These are phyloP conservation scores for Drosophila quadrilineata DNA, from an alignment of 1,140 invertebrate species.

Conservation along the genomic window DNA sequence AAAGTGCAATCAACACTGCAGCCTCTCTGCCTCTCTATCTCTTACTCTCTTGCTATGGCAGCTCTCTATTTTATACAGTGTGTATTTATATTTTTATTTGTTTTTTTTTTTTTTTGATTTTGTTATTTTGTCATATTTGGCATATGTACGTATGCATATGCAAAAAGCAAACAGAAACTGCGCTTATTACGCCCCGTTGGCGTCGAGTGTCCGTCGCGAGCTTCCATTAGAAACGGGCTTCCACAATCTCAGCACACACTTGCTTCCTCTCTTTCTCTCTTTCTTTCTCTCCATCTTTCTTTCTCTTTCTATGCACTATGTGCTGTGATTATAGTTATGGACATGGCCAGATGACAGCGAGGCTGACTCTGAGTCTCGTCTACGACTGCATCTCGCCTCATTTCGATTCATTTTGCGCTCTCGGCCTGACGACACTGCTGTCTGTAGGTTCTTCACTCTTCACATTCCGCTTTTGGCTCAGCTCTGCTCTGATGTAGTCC, in stretches of 20 bases:
- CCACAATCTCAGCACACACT: constrained; percentile 49
- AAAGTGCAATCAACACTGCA: constrained; percentile 52
- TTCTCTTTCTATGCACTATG: constrained; percentile 12
- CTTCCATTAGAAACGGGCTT: constrained; percentile 60
- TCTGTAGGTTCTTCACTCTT: not conserved
- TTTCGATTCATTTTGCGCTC: constrained; percentile 61
- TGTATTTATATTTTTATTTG: constrained; percentile 4
- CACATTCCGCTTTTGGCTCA: not conserved
- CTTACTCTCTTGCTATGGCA: not conserved
- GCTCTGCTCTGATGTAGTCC: constrained; percentile 16
- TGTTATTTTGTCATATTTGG: constrained; percentile 33
- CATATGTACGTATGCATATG: constrained; percentile 26
- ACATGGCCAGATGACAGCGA: constrained; percentile 20
- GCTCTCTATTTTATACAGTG: not conserved
- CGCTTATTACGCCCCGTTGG: constrained; percentile 58
- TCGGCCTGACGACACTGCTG: not conserved
- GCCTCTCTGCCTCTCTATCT: not conserved
- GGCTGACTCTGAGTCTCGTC: not conserved
- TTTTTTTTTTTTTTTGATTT: constrained; percentile 30
- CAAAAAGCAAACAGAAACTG: constrained; percentile 52
- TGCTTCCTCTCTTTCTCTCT: no score
- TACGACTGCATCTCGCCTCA: constrained; percentile 61
- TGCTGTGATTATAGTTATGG: constrained; percentile 22
- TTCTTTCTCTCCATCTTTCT: no score
- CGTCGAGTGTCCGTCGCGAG: constrained; percentile 5